These are phyloP conservation scores for Crotalus tigris DNA, from an alignment of 2,113 vertebrate species.

Conservation along the genomic window DNA sequence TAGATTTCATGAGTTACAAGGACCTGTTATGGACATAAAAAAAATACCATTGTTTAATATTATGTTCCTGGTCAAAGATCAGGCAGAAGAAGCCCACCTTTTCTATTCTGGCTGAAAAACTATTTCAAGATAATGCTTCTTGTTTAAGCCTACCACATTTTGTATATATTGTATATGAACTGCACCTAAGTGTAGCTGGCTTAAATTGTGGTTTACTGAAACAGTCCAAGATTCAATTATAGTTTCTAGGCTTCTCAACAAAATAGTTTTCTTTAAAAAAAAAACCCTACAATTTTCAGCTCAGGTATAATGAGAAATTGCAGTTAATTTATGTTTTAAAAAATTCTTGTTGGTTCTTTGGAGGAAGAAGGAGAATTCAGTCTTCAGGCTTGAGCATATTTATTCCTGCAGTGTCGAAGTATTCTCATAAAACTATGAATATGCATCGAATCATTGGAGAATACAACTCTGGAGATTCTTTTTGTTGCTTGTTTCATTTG, in stretches of 20 bases:
- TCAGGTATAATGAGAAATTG: background rate
- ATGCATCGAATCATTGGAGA: background rate
- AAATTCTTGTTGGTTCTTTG: background rate
- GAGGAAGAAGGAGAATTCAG: background rate
- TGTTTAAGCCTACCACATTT: background rate
- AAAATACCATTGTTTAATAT: background rate
- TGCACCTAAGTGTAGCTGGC: background rate
- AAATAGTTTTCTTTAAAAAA: background rate
- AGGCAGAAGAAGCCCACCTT: background rate
- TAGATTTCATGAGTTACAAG: background rate
- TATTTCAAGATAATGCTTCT: background rate
- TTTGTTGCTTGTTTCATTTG: background rate
- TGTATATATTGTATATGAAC: background rate
- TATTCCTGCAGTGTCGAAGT: background rate
- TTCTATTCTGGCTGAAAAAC: background rate
- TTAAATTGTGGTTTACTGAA: background rate
- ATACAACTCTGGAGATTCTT: background rate
- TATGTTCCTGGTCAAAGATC: background rate
- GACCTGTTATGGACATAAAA: background rate
- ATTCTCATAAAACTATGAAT: background rate
- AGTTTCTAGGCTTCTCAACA: background rate
- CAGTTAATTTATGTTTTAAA: background rate
- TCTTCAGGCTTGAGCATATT: background rate
- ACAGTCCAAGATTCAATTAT: background rate
- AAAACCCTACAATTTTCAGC: background rate